phyloP scores from a whole-genome alignment of 92 coral and sea anemone species.

The Hydrozoanthus gracilis region DNA sequence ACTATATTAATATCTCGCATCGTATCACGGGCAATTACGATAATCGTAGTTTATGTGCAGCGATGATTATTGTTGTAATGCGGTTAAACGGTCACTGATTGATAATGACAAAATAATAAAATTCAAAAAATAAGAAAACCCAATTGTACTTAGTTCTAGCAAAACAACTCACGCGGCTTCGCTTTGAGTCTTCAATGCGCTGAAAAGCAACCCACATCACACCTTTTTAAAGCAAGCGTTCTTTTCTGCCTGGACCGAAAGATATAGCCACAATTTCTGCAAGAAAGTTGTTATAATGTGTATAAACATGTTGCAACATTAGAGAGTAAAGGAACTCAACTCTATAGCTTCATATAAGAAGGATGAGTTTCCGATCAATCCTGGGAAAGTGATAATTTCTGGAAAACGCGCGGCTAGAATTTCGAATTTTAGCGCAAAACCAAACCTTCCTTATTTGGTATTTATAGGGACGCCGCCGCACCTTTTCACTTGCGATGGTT shows the following conservation, averaged over 20 bases:
- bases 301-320: slow-evolving; percentile 6
- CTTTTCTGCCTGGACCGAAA: slow-evolving; percentile 5
- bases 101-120: background rate
- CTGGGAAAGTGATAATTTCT: slow-evolving; percentile 4
- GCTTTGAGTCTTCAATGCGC: slow-evolving; percentile 2
- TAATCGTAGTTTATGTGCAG: background rate
- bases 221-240: background rate
- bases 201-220: background rate
- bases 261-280: slow-evolving; percentile 4
- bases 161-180: slow-evolving; percentile 10
- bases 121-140: slow-evolving; percentile 1
- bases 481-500: slow-evolving; percentile 9
- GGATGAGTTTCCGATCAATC: slow-evolving; percentile 1
- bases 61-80: slow-evolving; percentile 1
- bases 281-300: background rate
- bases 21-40: background rate
- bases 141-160: background rate
- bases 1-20: background rate
- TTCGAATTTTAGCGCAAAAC: slow-evolving; percentile 7
- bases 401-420: background rate
- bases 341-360: background rate
- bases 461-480: slow-evolving; percentile 1
- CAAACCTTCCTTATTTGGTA: slow-evolving; percentile 4
- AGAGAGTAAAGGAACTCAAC: slow-evolving; percentile 8
- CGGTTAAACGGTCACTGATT: slow-evolving; percentile 5